Base-by-base conservation (phyloP, 2,888 invertebrate genomes). In the Eupeodes latifasciatus region DNA sequence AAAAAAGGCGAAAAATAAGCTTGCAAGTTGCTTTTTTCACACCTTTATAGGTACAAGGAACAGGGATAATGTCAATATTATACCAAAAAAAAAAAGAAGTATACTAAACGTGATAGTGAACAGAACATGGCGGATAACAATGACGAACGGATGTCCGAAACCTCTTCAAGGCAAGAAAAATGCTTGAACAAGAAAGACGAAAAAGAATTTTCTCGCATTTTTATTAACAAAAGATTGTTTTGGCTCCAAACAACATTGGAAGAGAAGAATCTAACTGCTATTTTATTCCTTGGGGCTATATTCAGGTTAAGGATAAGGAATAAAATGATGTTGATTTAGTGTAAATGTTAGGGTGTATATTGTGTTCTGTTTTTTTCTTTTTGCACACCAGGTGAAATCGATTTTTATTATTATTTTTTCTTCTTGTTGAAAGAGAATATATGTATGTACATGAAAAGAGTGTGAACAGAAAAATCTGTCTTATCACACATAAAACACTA, bases 111-210 rank as follows among this genome's bases (percentile, higher is more conserved):
- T 57, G 66, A 81, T 74, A 67, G 40, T 36, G 36, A 49, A 64
- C 12, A 64, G 62, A 62, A 6, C 59, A 59, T 40, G 61, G 11
- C 49, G 67, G 14, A 69, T 79, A 44, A 36, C 79, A 80, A 75
- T 34, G 66, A 53, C 40, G 16, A 80, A 72, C 86, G 86, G 86
- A 87, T 76, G 79, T 87, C 86, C 86, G 86, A 80, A 76, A 83
- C 76, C 72, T 83, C 72, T 87, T 79, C 6, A 57, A 72, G 27
- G 27, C 27, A 72, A 19, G 36, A 12, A 57, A 9, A 66, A 47
- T 7, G 27, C 27, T 27, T 27, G 27, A 27, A 19, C 16, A 19
- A 64, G 44, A 19, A 64, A 5, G 16, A 40, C 16, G 19, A 62
- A 27, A 27, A 27, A 62, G 40, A 64, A 19, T 19, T 19, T 64